Conservation (phyloP, 2,888 invertebrate species). For the Caenorhabditis wallacei region DNA sequence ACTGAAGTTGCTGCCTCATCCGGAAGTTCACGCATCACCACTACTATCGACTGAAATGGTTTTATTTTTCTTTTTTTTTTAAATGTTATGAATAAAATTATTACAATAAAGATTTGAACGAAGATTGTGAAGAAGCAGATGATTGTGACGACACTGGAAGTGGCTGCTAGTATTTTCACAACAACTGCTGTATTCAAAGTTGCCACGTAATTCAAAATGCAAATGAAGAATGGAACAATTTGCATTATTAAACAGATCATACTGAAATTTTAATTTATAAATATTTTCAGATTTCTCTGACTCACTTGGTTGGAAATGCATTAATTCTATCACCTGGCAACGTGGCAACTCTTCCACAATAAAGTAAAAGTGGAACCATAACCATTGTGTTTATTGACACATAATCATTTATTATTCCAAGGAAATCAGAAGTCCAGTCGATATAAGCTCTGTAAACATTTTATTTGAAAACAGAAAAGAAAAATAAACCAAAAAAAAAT, state of each 20-base stretch:
- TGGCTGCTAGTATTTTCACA: conserved; percentile 58
- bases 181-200: conserved; percentile 43
- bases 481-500: conserved; percentile 52
- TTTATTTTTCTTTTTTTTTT: no score
- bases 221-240: conserved; percentile 71
- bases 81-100: no score
- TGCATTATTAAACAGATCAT: conserved; percentile 71
- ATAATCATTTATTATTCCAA: conserved; percentile 63
- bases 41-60: conserved; percentile 62
- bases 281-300: not conserved
- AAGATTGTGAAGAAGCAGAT: conserved; percentile 60
- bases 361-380: conserved; percentile 63
- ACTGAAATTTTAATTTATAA: conserved; percentile 46
- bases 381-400: conserved; percentile 66
- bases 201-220: conserved; percentile 63
- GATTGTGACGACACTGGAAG: conserved; percentile 65
- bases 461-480: not conserved
- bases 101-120: conserved; percentile 62
- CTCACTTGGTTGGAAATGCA: conserved; percentile 71
- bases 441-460: conserved; percentile 59
- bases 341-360: conserved; percentile 69
- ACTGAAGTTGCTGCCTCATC: conserved; percentile 67
- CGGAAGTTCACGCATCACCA: conserved; percentile 65
- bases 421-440: conserved; percentile 61
- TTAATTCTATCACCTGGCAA: conserved; percentile 66